These are phyloP conservation scores for Papilio demoleus DNA, from an alignment of 2,888 invertebrate genomes.

Conservation along the genomic window DNA sequence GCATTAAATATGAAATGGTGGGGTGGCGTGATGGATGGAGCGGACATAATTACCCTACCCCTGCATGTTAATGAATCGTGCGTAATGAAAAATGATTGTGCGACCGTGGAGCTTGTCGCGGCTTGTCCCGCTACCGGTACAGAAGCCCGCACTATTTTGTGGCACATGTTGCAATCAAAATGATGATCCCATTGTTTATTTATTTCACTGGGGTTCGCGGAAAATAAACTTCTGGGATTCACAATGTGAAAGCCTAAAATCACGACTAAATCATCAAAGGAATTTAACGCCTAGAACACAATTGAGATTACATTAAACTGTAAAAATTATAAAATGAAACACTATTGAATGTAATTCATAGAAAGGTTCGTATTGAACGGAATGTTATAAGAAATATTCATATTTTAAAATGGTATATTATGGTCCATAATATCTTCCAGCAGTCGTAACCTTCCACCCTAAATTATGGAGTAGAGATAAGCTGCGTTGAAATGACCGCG, in stretches of 20 bases:
- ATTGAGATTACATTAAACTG: no score
- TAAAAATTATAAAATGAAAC: neutral
- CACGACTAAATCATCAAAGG: neutral
- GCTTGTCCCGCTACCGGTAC: constrained; percentile 52
- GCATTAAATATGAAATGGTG: constrained; percentile 69
- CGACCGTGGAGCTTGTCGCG: constrained; percentile 53
- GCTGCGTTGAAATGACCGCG: constrained; percentile 56
- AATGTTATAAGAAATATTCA: neutral
- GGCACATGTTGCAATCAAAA: constrained; percentile 60
- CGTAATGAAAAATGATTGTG: constrained; percentile 79
- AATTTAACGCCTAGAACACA: no score
- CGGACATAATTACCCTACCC: constrained; percentile 77
- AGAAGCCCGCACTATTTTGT: constrained; percentile 64
- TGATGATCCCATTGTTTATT: constrained; percentile 54
- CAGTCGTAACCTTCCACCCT: constrained; percentile 37
- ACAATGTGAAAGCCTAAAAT: neutral
- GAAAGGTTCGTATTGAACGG: neutral
- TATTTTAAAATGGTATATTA: constrained; percentile 41
- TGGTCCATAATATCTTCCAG: constrained; percentile 39
- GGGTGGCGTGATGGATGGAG: constrained; percentile 76
- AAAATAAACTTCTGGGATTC: no score
- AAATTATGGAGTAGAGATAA: constrained; percentile 48
- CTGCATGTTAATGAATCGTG: constrained; percentile 79
- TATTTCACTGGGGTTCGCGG: neutral
- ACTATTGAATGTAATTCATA: neutral